Conservation (phyloP, 37 sponge, comb jelly and placozoan species). For the Crambe crambe region DNA sequence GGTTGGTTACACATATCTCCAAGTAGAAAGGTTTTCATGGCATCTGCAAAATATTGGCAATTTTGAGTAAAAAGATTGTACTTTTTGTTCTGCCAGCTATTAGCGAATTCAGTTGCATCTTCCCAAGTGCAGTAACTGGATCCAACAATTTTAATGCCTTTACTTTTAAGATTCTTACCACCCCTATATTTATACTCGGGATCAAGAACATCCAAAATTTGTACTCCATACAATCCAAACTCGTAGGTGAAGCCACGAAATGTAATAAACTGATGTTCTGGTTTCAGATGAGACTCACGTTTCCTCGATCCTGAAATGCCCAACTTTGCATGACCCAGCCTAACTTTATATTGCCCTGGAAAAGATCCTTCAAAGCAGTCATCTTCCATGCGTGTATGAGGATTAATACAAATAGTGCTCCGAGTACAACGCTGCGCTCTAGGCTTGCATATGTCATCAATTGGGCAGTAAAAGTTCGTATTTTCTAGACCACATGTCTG, state of each 20-base stretch:
- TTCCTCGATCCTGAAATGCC: background rate
- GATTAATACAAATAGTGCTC: background rate
- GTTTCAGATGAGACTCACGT: background rate
- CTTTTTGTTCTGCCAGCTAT: background rate
- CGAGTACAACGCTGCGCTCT: background rate
- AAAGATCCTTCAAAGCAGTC: background rate
- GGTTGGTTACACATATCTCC: background rate
- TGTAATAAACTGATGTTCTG: background rate
- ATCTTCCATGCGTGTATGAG: background rate
- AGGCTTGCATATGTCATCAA: background rate
- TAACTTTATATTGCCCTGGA: background rate
- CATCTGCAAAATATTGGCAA: background rate
- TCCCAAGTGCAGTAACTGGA: background rate
- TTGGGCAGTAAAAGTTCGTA: background rate
- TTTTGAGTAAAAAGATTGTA: background rate
- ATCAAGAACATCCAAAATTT: background rate
- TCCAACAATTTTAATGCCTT: background rate
- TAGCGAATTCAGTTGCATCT: background rate
- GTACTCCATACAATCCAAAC: background rate
- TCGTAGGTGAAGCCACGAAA: constrained; percentile 10
- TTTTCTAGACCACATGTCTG: background rate
- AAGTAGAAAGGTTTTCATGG: background rate
- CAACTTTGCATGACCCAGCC: background rate
- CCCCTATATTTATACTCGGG: background rate
- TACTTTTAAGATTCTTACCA: background rate